These are phyloP conservation scores for Eilema sororculum DNA, from an alignment of 2,888 invertebrate genomes.

Conservation along the genomic window DNA sequence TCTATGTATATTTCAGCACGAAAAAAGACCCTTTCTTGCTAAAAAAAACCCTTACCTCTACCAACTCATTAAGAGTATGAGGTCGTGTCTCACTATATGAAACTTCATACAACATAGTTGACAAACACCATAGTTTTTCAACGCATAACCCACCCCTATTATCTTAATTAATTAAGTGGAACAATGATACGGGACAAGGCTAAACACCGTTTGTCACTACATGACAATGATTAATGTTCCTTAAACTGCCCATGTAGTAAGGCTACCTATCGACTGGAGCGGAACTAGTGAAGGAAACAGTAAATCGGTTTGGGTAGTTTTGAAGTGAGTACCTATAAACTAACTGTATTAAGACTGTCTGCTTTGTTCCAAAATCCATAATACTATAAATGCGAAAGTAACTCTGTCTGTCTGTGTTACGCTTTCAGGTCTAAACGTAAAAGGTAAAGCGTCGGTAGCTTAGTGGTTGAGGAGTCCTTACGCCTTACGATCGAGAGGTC, in stretches of 20 bases:
- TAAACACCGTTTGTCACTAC: constrained; percentile 44
- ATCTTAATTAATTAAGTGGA: constrained; percentile 43
- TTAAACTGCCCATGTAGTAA: constrained; percentile 17
- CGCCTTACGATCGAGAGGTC: no score
- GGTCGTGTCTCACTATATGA: not conserved
- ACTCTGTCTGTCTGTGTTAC: no score
- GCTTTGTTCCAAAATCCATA: no score
- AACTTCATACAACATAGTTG: not conserved
- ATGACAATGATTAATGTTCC: constrained; percentile 47
- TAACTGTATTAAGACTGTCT: not conserved
- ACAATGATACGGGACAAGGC: constrained; percentile 43
- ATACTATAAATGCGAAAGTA: no score
- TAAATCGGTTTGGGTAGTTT: not conserved
- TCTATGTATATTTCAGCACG: no score
- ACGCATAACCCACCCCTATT: constrained; percentile 35
- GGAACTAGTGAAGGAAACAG: not conserved
- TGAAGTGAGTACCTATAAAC: not conserved
- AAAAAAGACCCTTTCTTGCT: no score
- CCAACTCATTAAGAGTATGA: not conserved
- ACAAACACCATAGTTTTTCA: not conserved
- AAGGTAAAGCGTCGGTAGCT: no score
- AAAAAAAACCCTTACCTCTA: not conserved
- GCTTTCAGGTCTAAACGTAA: no score
- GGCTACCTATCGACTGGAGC: not conserved
- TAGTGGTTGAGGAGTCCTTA: no score